Evolutionary conservation across 23 tunicate species (phyloP).

Genomic region (Styela plicata): DNA sequence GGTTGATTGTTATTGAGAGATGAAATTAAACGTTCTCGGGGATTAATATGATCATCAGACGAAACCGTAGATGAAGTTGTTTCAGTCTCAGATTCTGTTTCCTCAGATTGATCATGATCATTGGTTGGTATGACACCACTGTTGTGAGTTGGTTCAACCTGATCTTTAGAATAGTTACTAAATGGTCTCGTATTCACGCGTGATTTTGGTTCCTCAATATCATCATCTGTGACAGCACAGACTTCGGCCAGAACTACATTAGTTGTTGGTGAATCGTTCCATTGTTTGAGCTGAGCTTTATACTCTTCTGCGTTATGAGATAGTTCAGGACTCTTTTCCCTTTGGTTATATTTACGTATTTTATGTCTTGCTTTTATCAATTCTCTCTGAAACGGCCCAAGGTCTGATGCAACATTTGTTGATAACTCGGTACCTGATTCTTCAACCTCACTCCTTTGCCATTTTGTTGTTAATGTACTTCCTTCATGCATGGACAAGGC

Average conservation of each 20-base stretch:
- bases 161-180: neutral
- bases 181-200: neutral
- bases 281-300: slow-evolving; percentile 7
- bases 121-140: neutral
- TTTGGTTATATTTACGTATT: neutral
- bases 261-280: slow-evolving; percentile 21
- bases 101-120: neutral
- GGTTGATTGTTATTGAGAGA: neutral
- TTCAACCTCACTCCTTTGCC: neutral
- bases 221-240: slow-evolving; percentile 20
- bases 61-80: neutral
- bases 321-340: slow-evolving; percentile 15
- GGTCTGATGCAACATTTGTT: neutral
- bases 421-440: neutral
- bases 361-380: neutral
- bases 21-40: neutral
- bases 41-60: neutral
- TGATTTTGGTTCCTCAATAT: neutral
- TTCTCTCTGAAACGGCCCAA: slow-evolving; percentile 18
- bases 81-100: slow-evolving; percentile 11
- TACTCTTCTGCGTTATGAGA: slow-evolving; percentile 14
- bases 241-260: slow-evolving; percentile 27
- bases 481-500: slow-evolving; percentile 1
- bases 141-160: neutral
- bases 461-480: neutral